A percentile compares a stretch with the other conserved stretches of the same genome.
These are phyloP conservation scores for Morbakka virulenta DNA, from an alignment of 30 jellyfish, hydroid and myxozoan genomes.

Conservation along the genomic window DNA sequence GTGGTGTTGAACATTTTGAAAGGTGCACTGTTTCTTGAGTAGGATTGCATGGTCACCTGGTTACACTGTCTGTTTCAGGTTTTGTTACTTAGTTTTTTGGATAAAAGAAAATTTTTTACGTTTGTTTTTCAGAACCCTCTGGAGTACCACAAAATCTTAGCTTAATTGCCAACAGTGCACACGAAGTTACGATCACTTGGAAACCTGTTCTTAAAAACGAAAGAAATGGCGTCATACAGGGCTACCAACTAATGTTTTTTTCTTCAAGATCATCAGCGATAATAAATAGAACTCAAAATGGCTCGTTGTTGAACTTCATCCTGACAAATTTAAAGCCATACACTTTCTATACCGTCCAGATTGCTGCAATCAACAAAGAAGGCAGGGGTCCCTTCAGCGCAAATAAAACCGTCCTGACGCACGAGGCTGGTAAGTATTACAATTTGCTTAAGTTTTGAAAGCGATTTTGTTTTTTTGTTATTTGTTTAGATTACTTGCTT, in stretches of 20 bases:
- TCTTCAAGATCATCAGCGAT: neutral
- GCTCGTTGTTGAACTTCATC: neutral
- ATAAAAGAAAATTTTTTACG: neutral
- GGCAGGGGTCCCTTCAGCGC: conserved; percentile 47
- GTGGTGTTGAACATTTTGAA: too few relatives aligned
- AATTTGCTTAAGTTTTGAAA: too few relatives aligned
- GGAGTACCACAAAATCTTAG: neutral
- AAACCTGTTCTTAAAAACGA: neutral
- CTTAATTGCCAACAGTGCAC: neutral
- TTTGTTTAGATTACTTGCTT: too few relatives aligned
- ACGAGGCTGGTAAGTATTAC: conserved; percentile 58
- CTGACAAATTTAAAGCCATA: conserved; percentile 21
- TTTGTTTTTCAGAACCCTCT: neutral
- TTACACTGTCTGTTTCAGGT: too few relatives aligned
- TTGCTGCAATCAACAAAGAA: conserved; percentile 52
- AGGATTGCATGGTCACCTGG: too few relatives aligned
- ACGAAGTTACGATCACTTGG: neutral
- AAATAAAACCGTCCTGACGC: neutral
- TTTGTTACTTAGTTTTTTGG: too few relatives aligned
- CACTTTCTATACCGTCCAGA: conserved; percentile 25
- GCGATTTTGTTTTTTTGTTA: too few relatives aligned
- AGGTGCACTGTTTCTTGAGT: too few relatives aligned
- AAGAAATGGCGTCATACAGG: neutral
- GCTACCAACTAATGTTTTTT: neutral
- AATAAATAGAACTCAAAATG: neutral